Conservation (phyloP, 2,113 vertebrate genomes). For the Microtus pennsylvanicus region DNA sequence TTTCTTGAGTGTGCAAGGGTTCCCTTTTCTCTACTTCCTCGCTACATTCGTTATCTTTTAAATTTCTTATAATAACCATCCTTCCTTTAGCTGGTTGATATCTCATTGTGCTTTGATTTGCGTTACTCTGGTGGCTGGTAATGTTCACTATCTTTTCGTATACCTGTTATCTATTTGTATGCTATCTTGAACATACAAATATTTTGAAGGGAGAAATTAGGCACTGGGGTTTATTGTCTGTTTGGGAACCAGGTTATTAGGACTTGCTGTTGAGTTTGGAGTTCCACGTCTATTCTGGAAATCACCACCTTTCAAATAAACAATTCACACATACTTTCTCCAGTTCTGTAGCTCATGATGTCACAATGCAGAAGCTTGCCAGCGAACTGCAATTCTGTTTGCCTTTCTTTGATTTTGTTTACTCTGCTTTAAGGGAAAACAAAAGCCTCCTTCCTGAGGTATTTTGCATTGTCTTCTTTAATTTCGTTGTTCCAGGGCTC, state of each 20-base stretch:
- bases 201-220: neutral
- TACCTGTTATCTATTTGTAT: neutral
- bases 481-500: neutral
- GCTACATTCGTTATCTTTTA: neutral
- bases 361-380: neutral
- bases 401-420: neutral
- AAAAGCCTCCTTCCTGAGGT: neutral
- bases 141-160: neutral
- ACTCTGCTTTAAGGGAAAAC: neutral
- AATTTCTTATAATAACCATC: neutral
- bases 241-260: neutral
- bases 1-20: neutral
- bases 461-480: neutral
- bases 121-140: neutral
- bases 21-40: neutral
- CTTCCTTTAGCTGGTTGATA: neutral
- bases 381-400: neutral
- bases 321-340: neutral
- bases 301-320: neutral
- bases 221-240: neutral
- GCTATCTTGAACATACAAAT: neutral
- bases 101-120: neutral
- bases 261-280: neutral
- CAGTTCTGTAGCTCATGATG: neutral
- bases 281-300: neutral